These are phyloP conservation scores for Marisa cornuarietis DNA, from an alignment of 1,140 invertebrate species.

Conservation along the genomic window DNA sequence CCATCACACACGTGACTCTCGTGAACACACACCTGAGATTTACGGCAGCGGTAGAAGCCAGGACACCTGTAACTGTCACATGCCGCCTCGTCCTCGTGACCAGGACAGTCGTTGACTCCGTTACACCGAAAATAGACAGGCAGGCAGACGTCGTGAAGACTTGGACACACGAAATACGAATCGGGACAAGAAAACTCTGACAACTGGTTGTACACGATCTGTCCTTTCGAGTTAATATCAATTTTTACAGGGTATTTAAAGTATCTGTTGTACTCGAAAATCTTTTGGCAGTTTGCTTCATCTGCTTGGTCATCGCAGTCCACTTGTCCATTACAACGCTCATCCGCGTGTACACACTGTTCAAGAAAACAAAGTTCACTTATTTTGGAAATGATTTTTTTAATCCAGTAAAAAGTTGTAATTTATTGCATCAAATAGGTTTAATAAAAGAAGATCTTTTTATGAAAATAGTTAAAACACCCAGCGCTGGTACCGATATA, in stretches of 20 bases:
- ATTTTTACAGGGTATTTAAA: neutral
- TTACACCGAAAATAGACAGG: neutral
- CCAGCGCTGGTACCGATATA: too few relatives aligned
- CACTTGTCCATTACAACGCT: neutral
- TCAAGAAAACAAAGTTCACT: too few relatives aligned
- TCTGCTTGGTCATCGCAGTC: constrained; percentile 5
- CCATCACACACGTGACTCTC: constrained; percentile 6
- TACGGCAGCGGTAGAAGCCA: constrained; percentile 7
- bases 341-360: neutral
- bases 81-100: neutral
- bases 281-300: neutral
- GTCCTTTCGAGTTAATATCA: neutral
- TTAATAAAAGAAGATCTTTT: too few relatives aligned
- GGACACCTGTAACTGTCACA: neutral
- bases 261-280: too few relatives aligned
- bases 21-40: constrained; percentile 9
- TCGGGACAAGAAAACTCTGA: neutral
- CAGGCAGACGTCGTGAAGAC: neutral
- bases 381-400: too few relatives aligned
- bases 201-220: too few relatives aligned
- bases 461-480: too few relatives aligned
- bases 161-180: neutral
- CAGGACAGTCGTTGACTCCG: neutral
- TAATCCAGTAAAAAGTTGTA: too few relatives aligned
- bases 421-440: too few relatives aligned